These are phyloP conservation scores for Indri indri DNA, from an alignment of 2,113 vertebrate species.

Conservation along the genomic window DNA sequence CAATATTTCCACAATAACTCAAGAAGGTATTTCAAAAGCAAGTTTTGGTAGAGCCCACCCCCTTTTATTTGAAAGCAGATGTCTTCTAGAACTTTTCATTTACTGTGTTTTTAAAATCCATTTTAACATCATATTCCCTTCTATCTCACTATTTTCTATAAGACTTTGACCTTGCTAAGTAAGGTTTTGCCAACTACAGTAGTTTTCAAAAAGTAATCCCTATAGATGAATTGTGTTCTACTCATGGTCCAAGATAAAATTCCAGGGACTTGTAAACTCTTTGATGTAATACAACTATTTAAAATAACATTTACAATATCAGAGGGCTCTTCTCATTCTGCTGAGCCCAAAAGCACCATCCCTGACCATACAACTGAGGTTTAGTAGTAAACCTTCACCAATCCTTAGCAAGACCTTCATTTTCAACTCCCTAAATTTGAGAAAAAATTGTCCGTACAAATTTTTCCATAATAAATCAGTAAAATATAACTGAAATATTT, in stretches of 20 bases:
- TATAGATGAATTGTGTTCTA: not conserved
- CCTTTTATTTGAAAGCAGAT: slow-evolving; percentile 34
- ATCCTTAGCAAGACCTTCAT: not conserved
- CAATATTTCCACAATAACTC: not conserved
- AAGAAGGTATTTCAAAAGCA: not conserved
- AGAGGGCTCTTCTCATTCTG: not conserved
- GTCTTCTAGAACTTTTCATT: not conserved
- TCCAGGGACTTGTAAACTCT: not conserved
- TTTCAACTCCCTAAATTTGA: not conserved
- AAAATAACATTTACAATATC: not conserved
- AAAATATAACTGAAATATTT: not conserved
- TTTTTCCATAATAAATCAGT: not conserved
- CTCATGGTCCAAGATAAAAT: not conserved
- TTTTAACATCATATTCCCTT: slow-evolving; percentile 8
- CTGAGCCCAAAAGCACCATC: not conserved
- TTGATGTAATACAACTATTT: not conserved
- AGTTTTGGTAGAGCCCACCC: not conserved
- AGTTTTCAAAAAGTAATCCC: not conserved
- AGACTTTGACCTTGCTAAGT: not conserved
- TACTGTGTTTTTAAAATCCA: not conserved
- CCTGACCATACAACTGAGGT: not conserved
- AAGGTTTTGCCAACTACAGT: not conserved
- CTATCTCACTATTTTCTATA: not conserved
- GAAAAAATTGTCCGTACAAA: not conserved
- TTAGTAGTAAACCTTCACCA: not conserved